A percentile compares a stretch with the other conserved stretches of the same genome.
phyloP scores from a whole-genome alignment of 2,888 invertebrate species.

The Omphaloscelis lunosa region DNA sequence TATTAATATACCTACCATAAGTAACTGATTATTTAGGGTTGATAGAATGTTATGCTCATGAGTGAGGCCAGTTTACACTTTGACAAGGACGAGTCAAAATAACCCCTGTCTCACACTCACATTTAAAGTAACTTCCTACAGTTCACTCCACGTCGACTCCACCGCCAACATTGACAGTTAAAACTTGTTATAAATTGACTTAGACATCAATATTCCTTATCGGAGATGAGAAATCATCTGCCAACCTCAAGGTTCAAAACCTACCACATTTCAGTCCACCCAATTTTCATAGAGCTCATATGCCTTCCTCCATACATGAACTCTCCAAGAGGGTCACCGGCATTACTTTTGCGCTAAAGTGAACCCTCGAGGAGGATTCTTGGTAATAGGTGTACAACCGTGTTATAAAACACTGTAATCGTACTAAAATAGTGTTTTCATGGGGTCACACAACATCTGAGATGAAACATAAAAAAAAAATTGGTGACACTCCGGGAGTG shows the following conservation, averaged over 20 bases:
- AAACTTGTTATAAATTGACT: neutral
- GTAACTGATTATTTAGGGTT: neutral
- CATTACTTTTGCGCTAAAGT: neutral
- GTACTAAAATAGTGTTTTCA: too few relatives aligned
- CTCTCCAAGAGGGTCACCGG: neutral
- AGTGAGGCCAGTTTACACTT: conserved; percentile 24
- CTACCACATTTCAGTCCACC: neutral
- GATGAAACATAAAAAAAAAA: too few relatives aligned
- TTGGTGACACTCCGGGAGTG: too few relatives aligned
- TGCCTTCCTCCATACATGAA: neutral
- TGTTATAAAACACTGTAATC: too few relatives aligned
- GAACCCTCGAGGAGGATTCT: neutral
- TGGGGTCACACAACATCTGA: too few relatives aligned
- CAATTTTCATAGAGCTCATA: neutral
- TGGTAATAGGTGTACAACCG: too few relatives aligned
- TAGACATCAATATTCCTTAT: neutral
- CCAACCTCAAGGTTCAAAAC: neutral
- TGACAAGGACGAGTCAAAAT: conserved; percentile 25
- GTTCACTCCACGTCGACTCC: neutral
- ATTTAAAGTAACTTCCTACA: neutral
- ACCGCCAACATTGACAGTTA: neutral
- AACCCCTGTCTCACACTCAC: neutral
- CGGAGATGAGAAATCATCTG: neutral
- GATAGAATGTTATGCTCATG: neutral
- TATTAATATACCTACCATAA: neutral